phyloP scores from a whole-genome alignment of 2,113 vertebrate species.

The Melanerpes aurifrons region DNA sequence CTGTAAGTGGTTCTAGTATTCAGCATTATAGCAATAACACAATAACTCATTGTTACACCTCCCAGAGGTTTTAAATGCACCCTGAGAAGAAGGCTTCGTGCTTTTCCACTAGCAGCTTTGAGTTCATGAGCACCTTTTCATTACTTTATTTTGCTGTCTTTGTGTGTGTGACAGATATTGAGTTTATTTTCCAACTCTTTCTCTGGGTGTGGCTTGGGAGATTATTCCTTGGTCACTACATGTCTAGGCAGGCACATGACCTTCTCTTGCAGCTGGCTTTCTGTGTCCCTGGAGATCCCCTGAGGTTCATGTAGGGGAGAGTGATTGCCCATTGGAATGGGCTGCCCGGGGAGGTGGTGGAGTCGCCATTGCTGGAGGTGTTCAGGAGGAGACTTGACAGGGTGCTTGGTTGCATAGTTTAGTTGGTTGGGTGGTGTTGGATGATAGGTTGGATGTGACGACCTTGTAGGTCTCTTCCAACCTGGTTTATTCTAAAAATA shows the following conservation, averaged over 20 bases:
- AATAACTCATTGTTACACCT: neutral
- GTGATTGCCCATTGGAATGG: too few species aligned
- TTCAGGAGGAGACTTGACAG: too few species aligned
- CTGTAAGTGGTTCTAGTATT: neutral
- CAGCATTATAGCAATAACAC: neutral
- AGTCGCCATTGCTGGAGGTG: too few species aligned
- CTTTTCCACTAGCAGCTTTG: neutral
- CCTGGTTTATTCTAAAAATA: too few species aligned
- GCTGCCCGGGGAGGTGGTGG: too few species aligned
- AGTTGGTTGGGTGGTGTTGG: too few species aligned
- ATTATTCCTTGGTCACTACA: neutral
- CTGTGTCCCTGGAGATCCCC: rapidly evolving
- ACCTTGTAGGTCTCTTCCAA: too few species aligned
- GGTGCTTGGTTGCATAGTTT: too few species aligned
- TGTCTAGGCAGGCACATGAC: neutral
- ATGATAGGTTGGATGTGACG: too few species aligned
- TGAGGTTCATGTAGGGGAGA: neutral
- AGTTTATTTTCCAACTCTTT: neutral
- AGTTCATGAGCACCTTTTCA: neutral
- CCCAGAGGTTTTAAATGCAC: neutral
- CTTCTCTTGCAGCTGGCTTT: neutral
- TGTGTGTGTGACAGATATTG: neutral
- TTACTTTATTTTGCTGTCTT: neutral
- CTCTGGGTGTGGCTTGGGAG: neutral
- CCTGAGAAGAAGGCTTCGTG: neutral